Conservation (phyloP, 2,113 vertebrate genomes). For the Hiodon tergisus region DNA sequence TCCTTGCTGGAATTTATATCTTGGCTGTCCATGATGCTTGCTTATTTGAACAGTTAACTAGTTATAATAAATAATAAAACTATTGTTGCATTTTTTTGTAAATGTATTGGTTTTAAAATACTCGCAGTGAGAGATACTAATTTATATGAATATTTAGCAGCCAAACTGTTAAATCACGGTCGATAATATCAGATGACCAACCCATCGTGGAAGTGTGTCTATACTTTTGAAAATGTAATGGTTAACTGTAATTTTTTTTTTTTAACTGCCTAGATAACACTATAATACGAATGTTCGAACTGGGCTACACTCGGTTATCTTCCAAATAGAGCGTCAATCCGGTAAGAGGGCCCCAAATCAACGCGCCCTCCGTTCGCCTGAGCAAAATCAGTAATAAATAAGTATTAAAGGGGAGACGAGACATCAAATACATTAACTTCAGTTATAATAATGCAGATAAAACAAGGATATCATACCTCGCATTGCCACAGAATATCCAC, state of each 20-base stretch:
- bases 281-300: neutral
- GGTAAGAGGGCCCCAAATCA: slow-evolving; percentile 15
- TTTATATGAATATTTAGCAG: too few species aligned
- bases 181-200: neutral
- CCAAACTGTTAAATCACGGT: neutral
- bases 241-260: neutral
- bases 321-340: neutral
- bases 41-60: neutral
- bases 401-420: neutral
- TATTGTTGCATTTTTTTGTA: neutral
- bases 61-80: neutral
- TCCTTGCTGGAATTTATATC: neutral
- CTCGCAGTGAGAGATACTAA: too few species aligned
- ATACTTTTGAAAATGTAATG: neutral
- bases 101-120: too few species aligned
- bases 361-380: slow-evolving; percentile 10
- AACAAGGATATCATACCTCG: too few species aligned
- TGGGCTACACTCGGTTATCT: neutral
- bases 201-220: neutral
- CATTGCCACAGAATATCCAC: too few species aligned
- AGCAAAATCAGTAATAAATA: neutral
- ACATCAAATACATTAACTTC: too few species aligned
- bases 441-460: too few species aligned
- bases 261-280: neutral
- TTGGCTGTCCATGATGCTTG: slow-evolving; percentile 7